Conservation (phyloP, 2,113 vertebrate species). For the Panthera tigris region DNA sequence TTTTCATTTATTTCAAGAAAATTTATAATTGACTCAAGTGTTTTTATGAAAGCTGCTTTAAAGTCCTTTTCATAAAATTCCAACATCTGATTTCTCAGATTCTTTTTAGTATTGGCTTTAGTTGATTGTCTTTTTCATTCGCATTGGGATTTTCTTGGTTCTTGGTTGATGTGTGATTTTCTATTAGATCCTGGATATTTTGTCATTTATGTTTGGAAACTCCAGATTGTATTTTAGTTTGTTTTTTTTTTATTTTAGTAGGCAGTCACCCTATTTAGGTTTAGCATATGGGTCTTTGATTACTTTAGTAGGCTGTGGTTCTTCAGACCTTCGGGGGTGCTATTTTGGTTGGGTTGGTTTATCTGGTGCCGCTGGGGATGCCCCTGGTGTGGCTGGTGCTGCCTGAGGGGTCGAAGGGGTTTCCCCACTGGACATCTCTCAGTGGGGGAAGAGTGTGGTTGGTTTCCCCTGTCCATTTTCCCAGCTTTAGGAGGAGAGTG, state of each 20-base stretch:
- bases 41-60: conserved; percentile 1
- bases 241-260: background rate
- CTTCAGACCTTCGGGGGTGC: background rate
- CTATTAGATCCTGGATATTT: background rate
- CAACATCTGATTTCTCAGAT: background rate
- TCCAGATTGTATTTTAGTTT: background rate
- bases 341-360: background rate
- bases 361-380: background rate
- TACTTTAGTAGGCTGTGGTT: background rate
- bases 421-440: background rate
- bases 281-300: background rate
- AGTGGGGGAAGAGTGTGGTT: rapidly evolving
- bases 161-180: background rate
- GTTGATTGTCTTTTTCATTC: background rate
- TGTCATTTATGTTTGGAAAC: background rate
- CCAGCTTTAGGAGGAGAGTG: background rate
- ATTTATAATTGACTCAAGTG: conserved; percentile 3
- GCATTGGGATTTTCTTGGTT: conserved; percentile 38
- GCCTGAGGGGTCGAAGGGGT: background rate
- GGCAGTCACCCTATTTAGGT: background rate
- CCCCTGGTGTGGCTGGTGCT: background rate
- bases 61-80: background rate
- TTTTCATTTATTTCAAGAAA: background rate
- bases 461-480: background rate
- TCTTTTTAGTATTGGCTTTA: conserved; percentile 23